Base-by-base conservation (phyloP, 2,797 vertebrate species). In the Cyclura pinguis region DNA sequence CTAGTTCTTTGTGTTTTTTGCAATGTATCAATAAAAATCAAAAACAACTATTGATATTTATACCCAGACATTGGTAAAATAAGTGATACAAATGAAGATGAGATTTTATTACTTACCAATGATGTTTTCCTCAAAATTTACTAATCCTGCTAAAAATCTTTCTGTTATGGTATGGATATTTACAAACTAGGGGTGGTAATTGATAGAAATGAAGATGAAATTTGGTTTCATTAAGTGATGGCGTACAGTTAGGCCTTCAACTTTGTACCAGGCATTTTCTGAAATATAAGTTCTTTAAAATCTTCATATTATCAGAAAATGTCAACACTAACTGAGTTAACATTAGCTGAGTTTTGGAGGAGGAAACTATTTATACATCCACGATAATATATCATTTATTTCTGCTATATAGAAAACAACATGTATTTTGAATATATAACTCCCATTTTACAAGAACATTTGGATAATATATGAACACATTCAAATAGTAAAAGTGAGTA, bases 101-200 rank as follows among this genome's bases (percentile, higher is more conserved):
- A 57, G 20, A 86, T 57, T 85, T 72, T 47, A 52, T 52, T 7
- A 82, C n/a, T 62, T 82, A 62, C 55, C 32, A 59, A 38, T 14
- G 14, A 62, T 20, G 9, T 83, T 62, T 57, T 20, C n/a, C 27
- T 62, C 47, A 62, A 64, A 47, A 67, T 84, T 67, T 67, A 29
- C 24, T 6, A 67, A 7, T 29, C 32, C 13, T 67, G 24, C 32
- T 47, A n/a, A 50, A 74, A 35, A 6, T 20, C 32, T 81, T 64
- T 67, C 32, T 80, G 59, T 47, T 59, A 50, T 29, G 38, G 24
- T 88, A 50, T 55, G 50, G 50, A 38, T 12, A 12, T 72, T 72
- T 88, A 29, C 24, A 82, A 88, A 72, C 4, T n/a, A 88, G 18
- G 14, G n/a, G 24, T 88, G 50, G n/a, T 88, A 88, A 86, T 47